Base-by-base conservation (phyloP, 1,140 invertebrate genomes). In the Colletes latitarsis region DNA sequence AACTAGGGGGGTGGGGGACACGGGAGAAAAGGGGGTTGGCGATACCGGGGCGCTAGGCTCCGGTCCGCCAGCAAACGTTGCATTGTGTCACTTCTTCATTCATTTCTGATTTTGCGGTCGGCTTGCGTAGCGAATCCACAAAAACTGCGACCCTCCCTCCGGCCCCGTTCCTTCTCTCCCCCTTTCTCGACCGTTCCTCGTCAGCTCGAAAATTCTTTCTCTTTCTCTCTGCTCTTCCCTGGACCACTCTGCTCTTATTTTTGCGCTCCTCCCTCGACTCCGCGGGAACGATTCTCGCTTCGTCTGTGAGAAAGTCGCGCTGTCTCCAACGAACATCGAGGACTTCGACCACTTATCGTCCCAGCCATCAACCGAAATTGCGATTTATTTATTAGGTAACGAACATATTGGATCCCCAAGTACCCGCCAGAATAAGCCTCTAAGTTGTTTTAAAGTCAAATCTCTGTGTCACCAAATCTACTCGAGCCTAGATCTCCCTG, bases 81-180 rank as follows among this genome's bases (percentile, higher is more conserved):
- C 89, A 92, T 93, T 93, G 92, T 93, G 92, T 92, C 91, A 92
- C 87, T 91, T 92, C 85, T 91, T 92, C 91, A 90, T 93, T 93
- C 92, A 91, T 91, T 85, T 84, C 90, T 90, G 92, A 93, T 92
- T 92, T 93, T 93, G 92, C 91, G 92, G 92, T 92, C 84, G 91
- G 90, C 91, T 92, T 93, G 92, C 92, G 91, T 92, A 89, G 89
- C 92, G 88, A 93, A 93, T 91, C 84, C 66, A 90, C 87, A 90
- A 91, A 93, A 88, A 84, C 68, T 78, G 72, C 74, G 60, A 52
- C 73, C 67, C 30, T 41, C 49, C 14, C 58, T 53, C 39, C 55
- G n/a, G n/a, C 41, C 43, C 41, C 43, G 8, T 70, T 57, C 55
- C 57, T 57, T n/a, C 78, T 55, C 17, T 63, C 15, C 63, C 41